Conservation (phyloP, 2,888 invertebrate species). For the Nesidiocoris tenuis region DNA sequence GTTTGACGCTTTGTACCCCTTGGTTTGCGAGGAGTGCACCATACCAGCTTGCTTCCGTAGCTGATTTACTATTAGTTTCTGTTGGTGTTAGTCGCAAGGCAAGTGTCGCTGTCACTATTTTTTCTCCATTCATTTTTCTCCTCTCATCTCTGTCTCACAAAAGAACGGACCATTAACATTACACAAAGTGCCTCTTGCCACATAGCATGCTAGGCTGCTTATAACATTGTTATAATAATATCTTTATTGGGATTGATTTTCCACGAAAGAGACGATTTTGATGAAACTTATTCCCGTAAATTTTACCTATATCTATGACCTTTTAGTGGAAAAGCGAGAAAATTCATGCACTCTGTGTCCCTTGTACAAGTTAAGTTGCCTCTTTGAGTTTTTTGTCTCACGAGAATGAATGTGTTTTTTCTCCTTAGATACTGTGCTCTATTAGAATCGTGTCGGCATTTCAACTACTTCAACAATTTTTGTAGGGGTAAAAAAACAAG, state of each 20-base stretch:
- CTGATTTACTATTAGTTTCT: conserved; percentile 45
- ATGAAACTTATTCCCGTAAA: not conserved
- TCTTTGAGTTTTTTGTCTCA: conserved; percentile 39
- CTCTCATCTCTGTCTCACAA: conserved; percentile 46
- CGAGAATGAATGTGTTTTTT: conserved; percentile 46
- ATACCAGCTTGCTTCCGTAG: conserved; percentile 46
- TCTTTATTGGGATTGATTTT: conserved; percentile 33
- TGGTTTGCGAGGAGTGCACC: conserved; percentile 48
- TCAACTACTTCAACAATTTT: conserved; percentile 45
- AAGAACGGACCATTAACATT: conserved; percentile 49
- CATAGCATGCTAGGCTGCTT: conserved; percentile 50
- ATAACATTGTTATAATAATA: conserved; percentile 47
- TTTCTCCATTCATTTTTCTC: conserved; percentile 14
- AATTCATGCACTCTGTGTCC: conserved; percentile 46
- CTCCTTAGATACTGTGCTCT: conserved; percentile 32
- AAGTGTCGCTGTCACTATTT: conserved; percentile 42
- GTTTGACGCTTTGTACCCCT: conserved; percentile 47
- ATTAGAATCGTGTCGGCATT: conserved; percentile 44
- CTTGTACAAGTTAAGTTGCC: conserved; percentile 43
- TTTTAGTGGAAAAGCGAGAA: conserved; percentile 3
- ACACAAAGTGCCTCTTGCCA: conserved; percentile 50
- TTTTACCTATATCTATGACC: not conserved
- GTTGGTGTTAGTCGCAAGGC: conserved; percentile 48
- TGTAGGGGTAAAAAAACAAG: conserved; percentile 38
- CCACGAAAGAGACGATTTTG: conserved; percentile 2